Base-by-base conservation (phyloP, 1,140 invertebrate genomes). In the Cotesia glomerata region DNA sequence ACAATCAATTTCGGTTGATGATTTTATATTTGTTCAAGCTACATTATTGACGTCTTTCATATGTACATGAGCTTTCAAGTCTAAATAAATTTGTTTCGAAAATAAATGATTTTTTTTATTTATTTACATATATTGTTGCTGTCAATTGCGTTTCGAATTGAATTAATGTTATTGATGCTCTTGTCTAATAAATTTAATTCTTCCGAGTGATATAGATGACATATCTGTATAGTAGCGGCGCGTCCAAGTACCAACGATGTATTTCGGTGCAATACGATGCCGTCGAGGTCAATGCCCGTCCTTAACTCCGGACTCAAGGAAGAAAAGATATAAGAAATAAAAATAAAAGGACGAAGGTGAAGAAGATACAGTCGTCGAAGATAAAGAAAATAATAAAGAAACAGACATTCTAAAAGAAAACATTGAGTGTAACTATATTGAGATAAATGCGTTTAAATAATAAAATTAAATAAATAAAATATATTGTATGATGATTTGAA, bases 241-340 rank as follows among this genome's bases (percentile, higher is more conserved):
- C 66, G 85, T 85, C 84, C 84, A 87, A 83, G 2, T 26, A 26
- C 26, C 81, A 74, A 52, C 69, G 51, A 49, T 51, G 62, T 69
- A 74, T 65, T 71, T 71, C 62, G 69, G 69, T 70, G 83, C 81
- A 81, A 84, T 82, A 85, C 80, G 79, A 83, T 77, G 78, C 77
- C 69, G 79, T 77, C 79, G 78, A 86, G 86, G 85, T 87, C 86
- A 86, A 87, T 87, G 86, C 84, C 85, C 86, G 86, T 87, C 84
- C 86, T 86, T 86, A 26, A 87, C 85, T 84, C 83, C 82, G 82
- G 79, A 59, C 82, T 79, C 81, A 83, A 85, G 84, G 82, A 84
- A 84, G 78, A 79, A 80, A 80, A 65, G 26, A 54, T 54, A 54
- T 14, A 39, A 63, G 77, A 73, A 76, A 73, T 76, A 74, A 77